Conservation (phyloP, 1,140 invertebrate species). For the Notospermus geniculatus region DNA sequence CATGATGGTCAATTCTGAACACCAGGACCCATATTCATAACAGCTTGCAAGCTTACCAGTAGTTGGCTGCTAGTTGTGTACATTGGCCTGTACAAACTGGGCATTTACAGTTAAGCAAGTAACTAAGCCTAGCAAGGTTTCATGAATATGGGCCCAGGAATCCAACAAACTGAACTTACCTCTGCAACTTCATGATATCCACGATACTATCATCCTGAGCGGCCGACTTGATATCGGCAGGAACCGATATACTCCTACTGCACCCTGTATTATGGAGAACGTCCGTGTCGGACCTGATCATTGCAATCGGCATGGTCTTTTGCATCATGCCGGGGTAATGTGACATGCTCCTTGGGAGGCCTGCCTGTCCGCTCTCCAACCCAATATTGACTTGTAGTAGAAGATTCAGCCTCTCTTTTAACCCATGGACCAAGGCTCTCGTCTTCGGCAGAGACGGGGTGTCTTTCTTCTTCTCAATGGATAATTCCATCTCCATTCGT, state of each 20-base stretch:
- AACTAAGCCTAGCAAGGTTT: too few species aligned
- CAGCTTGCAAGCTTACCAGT: too few species aligned
- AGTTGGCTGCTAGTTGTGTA: too few species aligned
- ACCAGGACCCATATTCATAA: too few species aligned
- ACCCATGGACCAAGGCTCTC: slow-evolving; percentile 39
- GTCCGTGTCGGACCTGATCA: slow-evolving; percentile 49
- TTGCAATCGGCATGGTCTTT: slow-evolving; percentile 28
- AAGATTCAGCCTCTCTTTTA: slow-evolving; percentile 45
- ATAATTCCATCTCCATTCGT: slow-evolving; percentile 40
- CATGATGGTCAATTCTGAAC: too few species aligned
- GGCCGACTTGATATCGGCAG: slow-evolving; percentile 32
- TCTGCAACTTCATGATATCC: slow-evolving; percentile 38
- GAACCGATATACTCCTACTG: slow-evolving; percentile 43
- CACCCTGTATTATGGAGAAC: slow-evolving; percentile 27
- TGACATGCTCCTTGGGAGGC: slow-evolving; percentile 34
- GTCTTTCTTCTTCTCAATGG: slow-evolving; percentile 9
- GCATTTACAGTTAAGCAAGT: too few species aligned
- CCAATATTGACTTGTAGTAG: slow-evolving; percentile 52
- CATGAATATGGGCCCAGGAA: too few species aligned
- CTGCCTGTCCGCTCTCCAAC: slow-evolving; percentile 22
- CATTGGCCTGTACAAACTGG: too few species aligned
- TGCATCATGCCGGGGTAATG: slow-evolving; percentile 13
- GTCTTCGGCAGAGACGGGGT: slow-evolving; percentile 35
- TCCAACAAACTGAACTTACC: slow-evolving; percentile 22
- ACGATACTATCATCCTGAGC: slow-evolving; percentile 40